phyloP scores from a whole-genome alignment of 1,140 invertebrate species.

The Manduca sexta region DNA sequence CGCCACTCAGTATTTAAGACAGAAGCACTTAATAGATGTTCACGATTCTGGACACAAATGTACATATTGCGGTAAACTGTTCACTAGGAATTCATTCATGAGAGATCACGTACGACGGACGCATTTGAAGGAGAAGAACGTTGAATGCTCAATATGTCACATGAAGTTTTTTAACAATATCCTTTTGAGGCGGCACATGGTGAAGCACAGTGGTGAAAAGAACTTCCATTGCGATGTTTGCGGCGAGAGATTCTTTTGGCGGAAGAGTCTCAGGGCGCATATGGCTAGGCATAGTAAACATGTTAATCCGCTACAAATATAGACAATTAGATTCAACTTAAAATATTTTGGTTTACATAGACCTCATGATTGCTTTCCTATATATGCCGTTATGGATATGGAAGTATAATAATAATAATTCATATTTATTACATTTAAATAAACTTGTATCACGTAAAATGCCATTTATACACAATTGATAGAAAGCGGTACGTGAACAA shows the following conservation, averaged over 20 bases:
- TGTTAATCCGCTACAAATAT: slow-evolving; percentile 17
- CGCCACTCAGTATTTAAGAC: slow-evolving; percentile 49
- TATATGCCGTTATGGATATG: too few species aligned
- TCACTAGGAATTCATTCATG: slow-evolving; percentile 58
- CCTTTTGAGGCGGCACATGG: slow-evolving; percentile 80
- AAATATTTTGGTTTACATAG: too few species aligned
- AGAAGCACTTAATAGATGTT: slow-evolving; percentile 57
- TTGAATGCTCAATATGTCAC: slow-evolving; percentile 62
- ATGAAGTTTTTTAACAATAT: slow-evolving; percentile 66
- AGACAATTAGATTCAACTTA: not conserved
- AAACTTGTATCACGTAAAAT: too few species aligned
- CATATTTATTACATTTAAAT: too few species aligned
- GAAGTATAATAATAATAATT: too few species aligned
- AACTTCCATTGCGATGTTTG: slow-evolving; percentile 62
- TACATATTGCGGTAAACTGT: slow-evolving; percentile 51
- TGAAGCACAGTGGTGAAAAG: slow-evolving; percentile 75
- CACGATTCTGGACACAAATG: slow-evolving; percentile 58
- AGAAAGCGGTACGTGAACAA: too few species aligned
- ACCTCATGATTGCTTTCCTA: too few species aligned
- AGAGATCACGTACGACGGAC: slow-evolving; percentile 51
- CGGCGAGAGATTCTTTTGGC: slow-evolving; percentile 65
- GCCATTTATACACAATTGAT: too few species aligned
- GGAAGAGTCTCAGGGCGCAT: slow-evolving; percentile 48
- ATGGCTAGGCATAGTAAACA: slow-evolving; percentile 51
- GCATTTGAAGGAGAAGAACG: slow-evolving; percentile 67